Percentiles rank a stretch among this genome's conserved stretches.
Conservation (phyloP, 1,140 invertebrate genomes). For the Protaetia brevitarsis region DNA sequence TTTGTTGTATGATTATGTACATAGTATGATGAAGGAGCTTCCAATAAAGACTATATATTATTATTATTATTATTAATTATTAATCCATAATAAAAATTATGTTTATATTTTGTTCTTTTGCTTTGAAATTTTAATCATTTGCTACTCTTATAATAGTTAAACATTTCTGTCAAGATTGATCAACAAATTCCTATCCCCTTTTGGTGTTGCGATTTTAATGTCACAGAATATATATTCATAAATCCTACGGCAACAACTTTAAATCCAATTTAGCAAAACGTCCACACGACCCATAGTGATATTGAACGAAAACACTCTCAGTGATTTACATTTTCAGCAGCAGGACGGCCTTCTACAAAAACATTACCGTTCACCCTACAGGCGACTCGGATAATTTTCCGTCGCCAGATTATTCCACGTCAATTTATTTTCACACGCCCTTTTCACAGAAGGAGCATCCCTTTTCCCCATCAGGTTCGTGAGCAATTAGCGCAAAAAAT, state of each 20-base stretch:
- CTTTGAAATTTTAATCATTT: too few relatives aligned
- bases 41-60: too few relatives aligned
- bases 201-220: too few relatives aligned
- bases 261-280: neutral
- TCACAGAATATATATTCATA: too few relatives aligned
- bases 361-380: neutral
- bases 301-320: neutral
- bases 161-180: too few relatives aligned
- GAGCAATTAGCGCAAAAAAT: neutral
- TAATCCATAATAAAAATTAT: too few relatives aligned
- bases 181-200: too few relatives aligned
- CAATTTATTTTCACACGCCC: neutral
- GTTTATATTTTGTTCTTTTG: too few relatives aligned
- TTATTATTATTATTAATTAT: too few relatives aligned
- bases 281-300: neutral
- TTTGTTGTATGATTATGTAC: too few relatives aligned
- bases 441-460: neutral
- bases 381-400: neutral
- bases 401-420: neutral
- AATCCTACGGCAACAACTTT: neutral
- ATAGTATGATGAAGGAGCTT: too few relatives aligned
- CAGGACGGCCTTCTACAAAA: neutral
- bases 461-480: neutral
- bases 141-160: too few relatives aligned
- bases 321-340: neutral